Base-by-base conservation (phyloP, 1,140 invertebrate species). In the Helicoverpa armigera region DNA sequence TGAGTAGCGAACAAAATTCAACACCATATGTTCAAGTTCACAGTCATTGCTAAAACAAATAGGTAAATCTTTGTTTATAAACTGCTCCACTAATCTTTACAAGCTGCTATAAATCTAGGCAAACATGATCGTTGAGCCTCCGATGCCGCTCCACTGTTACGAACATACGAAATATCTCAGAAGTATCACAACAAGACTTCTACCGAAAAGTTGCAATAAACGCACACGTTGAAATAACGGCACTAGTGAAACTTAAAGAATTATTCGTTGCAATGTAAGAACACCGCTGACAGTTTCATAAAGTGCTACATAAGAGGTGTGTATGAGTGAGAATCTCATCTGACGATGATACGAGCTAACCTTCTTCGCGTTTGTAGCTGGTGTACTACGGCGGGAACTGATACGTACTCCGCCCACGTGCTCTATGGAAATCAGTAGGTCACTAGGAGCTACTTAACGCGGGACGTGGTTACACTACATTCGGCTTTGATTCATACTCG, bases 371-470 rank as follows among this genome's bases (percentile, higher is more conserved):
- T 9, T 29, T 18, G 29, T 53, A 12, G 51, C 14, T 53, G 50
- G 14, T 18, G 48, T 65, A 78, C 50, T 72, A 79, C 78, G 80
- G 54, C 78, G 79, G 79, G 78, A 72, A 76, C 80, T 72, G 82
- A 80, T 81, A 84, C 77, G 65, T 53, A 61, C 80, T 74, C 83
- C 92, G 83, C 93, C 93, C 87, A 94, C 93, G 83, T 85, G 81
- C 80, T 16, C 72, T 91, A 92, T 93, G 90, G 91, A 92, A 91
- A 93, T 91, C 93, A 94, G 88, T 94, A 91, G 93, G 93, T 93
- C 93, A 94, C 87, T 93, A 86, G 89, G 86, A 91, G 89, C 89
- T 88, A 89, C 87, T 88, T 84, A 86, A 79, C 78, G 82, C 83
- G 82, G 84, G 83, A 86, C 84, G 85, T 81, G 75, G 75, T 85